Evolutionary conservation across 2,113 vertebrate species (phyloP).

Genomic region (Peucedramus taeniatus): DNA sequence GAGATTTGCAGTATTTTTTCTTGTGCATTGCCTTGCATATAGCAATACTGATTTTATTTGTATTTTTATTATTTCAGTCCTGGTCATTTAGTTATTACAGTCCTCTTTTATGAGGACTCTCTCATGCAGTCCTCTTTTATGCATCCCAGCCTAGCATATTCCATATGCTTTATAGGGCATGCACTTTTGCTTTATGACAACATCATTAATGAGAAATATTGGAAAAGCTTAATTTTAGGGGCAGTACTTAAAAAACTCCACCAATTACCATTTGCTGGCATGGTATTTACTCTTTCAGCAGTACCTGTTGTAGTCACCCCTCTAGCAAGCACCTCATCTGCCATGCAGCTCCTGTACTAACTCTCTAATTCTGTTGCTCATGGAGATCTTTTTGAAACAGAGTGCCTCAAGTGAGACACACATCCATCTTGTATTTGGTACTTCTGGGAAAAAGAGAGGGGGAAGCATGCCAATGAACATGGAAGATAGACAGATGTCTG

Average conservation of each 20-base stretch:
- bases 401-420: background rate
- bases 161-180: background rate
- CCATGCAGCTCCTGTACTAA: background rate
- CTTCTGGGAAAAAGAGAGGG: background rate
- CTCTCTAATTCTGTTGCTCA: background rate
- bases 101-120: background rate
- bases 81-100: background rate
- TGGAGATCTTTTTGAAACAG: background rate
- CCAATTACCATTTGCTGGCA: background rate
- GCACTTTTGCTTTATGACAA: background rate
- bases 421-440: background rate
- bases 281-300: background rate
- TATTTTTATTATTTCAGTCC: background rate
- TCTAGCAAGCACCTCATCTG: background rate
- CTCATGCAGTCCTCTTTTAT: background rate
- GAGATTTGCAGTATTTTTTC: background rate
- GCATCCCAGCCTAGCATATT: background rate
- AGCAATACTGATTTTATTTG: background rate
- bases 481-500: background rate
- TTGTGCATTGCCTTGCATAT: background rate
- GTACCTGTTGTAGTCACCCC: background rate
- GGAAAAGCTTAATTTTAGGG: background rate
- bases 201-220: background rate
- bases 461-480: background rate
- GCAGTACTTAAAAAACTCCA: background rate